These are phyloP conservation scores for Limnephilus lunatus DNA, from an alignment of 2,888 invertebrate genomes.

Conservation along the genomic window DNA sequence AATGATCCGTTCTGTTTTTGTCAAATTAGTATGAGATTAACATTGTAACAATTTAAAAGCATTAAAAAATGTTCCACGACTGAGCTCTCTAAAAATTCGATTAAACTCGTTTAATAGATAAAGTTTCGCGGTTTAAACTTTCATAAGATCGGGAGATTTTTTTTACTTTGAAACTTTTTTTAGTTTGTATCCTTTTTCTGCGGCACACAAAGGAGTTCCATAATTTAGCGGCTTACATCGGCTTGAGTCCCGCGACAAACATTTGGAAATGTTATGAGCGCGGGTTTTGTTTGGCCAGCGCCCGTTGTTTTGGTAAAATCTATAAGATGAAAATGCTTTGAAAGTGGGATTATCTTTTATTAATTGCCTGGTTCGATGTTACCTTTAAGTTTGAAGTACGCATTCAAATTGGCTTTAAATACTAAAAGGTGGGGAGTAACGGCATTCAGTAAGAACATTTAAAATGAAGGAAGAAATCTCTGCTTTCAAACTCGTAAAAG, in stretches of 20 bases:
- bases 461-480: not conserved
- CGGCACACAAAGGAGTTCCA: slow-evolving; percentile 2
- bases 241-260: slow-evolving; percentile 14
- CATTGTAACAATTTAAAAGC: not conserved
- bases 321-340: not conserved
- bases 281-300: not conserved
- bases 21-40: not conserved
- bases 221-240: not conserved
- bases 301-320: not conserved
- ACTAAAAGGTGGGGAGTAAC: not conserved
- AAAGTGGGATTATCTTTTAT: not conserved
- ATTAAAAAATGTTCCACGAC: not conserved
- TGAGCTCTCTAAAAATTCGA: not conserved
- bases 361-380: slow-evolving; percentile 2
- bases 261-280: slow-evolving; percentile 11
- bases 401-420: not conserved
- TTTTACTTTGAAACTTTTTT: not conserved
- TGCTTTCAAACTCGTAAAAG: not conserved
- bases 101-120: not conserved
- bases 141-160: not conserved
- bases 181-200: slow-evolving; percentile 16
- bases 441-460: not conserved
- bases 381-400: not conserved
- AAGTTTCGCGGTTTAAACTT: not conserved
- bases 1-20: not conserved